These are phyloP conservation scores for Leptinotarsa haldemani DNA, from an alignment of 2,888 invertebrate genomes.

Conservation along the genomic window DNA sequence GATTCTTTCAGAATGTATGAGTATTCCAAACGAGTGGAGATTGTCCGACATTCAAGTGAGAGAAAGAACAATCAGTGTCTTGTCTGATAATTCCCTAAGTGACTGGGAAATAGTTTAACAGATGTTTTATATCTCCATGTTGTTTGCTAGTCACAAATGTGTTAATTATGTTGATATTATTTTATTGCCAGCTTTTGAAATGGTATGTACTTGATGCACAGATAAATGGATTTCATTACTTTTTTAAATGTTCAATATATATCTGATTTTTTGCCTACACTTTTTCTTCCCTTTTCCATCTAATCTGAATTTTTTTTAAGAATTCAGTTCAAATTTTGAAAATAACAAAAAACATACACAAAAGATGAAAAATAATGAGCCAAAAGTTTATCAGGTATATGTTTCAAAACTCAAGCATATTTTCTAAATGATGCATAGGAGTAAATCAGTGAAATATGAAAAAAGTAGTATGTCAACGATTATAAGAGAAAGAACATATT, in stretches of 20 bases:
- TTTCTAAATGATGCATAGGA: too few species aligned
- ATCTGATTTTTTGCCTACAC: neutral
- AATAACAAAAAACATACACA: too few species aligned
- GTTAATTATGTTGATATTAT: neutral
- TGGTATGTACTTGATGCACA: conserved; percentile 17
- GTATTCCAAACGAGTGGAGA: conserved; percentile 73
- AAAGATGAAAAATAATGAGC: too few species aligned
- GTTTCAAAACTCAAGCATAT: too few species aligned
- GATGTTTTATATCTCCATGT: conserved; percentile 10
- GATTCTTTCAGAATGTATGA: conserved; percentile 65
- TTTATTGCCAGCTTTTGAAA: neutral
- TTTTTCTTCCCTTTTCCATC: neutral
- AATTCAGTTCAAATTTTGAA: neutral
- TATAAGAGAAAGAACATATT: too few species aligned
- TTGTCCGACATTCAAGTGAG: conserved; percentile 66
- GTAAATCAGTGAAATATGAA: too few species aligned
- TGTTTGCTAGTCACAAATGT: conserved; percentile 18
- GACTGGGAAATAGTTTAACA: conserved; percentile 63
- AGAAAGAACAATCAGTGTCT: conserved; percentile 50
- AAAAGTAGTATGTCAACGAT: too few species aligned
- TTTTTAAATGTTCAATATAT: neutral
- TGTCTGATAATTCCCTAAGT: conserved; percentile 58
- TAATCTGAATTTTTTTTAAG: neutral
- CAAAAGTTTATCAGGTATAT: too few species aligned
- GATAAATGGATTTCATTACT: neutral